Base-by-base conservation (phyloP, 2,797 vertebrate genomes). In the Eremophila alpestris region DNA sequence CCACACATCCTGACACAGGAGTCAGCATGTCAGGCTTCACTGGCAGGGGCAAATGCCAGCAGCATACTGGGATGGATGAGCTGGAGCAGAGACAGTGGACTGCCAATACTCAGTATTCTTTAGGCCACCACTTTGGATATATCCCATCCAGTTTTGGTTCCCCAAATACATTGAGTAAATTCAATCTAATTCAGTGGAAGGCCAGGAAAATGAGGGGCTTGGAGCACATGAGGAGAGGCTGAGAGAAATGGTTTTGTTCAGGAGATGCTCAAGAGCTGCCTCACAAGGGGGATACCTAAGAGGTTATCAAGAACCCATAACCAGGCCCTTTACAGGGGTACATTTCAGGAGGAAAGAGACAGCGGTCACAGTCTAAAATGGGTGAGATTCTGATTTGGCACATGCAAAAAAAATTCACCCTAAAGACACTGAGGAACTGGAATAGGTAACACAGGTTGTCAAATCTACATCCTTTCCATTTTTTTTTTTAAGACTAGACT, bases 1-100 rank as follows among this genome's bases (percentile, higher is more conserved):
- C 45, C 1, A 3, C 10, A 3, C 3, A 0, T 52, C 34, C 55
- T 65, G 76, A 11, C 71, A 52, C 34, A 29, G 0, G 19, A 46
- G 48, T 40, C 55, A 76, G 59, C 48, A 1, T 2, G 2, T 36
- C n/a, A 52, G 64, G 67, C 32, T 70, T 36, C 29, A 10, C 65
- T 48, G 55, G 7, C 36, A 13, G 30, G 21, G 68, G 26, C 63
- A 74, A 68, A 52, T 27, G 24, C 55, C 56, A 24, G 48, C 40
- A 40, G 41, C 43, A 5, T 7, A 3, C 22, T 29, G 2, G 63
- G 43, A 21, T 59, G 85, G 13, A 32, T 12, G 18, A 64, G 21
- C 41, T 67, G 38, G 23, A 41, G 43, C 24, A 30, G 16, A 59
- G 15, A 30, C 56, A 29, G 58, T 22, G n/a, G 34, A 3, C 41